Percentiles rank a stretch among this genome's conserved stretches.
phyloP scores from a whole-genome alignment of 2,888 invertebrate genomes.

The Sialis fuliginosa region DNA sequence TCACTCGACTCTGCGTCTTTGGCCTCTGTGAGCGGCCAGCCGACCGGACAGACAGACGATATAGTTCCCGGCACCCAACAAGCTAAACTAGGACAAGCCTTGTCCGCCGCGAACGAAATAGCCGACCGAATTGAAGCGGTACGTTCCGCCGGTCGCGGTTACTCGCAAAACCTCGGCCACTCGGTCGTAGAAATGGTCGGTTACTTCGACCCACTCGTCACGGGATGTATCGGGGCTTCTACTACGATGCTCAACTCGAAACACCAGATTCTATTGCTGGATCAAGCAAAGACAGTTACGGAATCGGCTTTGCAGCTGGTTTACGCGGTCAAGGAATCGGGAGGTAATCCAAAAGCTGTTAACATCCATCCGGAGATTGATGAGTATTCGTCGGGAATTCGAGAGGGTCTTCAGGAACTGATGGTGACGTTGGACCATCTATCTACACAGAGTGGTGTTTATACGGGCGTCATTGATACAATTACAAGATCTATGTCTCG shows the following conservation, averaged over 20 bases:
- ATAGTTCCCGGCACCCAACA: slow-evolving; percentile 23
- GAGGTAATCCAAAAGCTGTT: slow-evolving; percentile 81
- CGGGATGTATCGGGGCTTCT: slow-evolving; percentile 70
- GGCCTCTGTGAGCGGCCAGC: slow-evolving; percentile 41
- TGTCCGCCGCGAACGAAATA: slow-evolving; percentile 56
- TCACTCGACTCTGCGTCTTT: slow-evolving; percentile 76
- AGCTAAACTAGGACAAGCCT: slow-evolving; percentile 28
- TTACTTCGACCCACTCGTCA: slow-evolving; percentile 74
- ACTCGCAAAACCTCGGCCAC: slow-evolving; percentile 89
- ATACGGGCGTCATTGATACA: slow-evolving; percentile 76
- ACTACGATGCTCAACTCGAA: slow-evolving; percentile 77
- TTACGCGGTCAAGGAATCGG: slow-evolving; percentile 70
- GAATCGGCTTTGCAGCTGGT: slow-evolving; percentile 82
- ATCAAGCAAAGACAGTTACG: slow-evolving; percentile 85
- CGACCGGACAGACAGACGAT: slow-evolving; percentile 10
- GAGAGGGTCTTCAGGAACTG: slow-evolving; percentile 68
- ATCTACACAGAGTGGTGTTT: slow-evolving; percentile 76
- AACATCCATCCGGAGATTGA: slow-evolving; percentile 71
- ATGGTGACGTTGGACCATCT: slow-evolving; percentile 61
- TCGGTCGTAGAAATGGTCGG: slow-evolving; percentile 57
- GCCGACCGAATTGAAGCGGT: slow-evolving; percentile 74
- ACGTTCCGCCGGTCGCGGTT: slow-evolving; percentile 66
- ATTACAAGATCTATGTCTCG: slow-evolving; percentile 77
- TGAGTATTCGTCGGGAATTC: slow-evolving; percentile 56
- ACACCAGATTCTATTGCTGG: slow-evolving; percentile 71